Evolutionary conservation across 2,113 vertebrate genomes (phyloP).

Genomic region (Bubo scandiacus): DNA sequence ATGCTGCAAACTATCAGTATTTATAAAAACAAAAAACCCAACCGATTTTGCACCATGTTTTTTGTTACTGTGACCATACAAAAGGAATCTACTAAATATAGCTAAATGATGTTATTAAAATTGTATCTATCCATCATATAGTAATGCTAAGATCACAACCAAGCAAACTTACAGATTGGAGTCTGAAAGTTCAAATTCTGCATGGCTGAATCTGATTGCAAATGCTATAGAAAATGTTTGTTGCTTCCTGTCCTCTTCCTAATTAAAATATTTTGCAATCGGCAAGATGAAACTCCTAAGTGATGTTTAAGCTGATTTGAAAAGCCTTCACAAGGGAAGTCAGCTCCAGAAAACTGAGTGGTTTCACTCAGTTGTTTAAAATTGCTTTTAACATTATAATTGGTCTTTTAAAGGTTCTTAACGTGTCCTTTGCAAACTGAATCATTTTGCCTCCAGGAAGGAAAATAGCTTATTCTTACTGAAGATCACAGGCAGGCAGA

Average conservation of each 20-base stretch:
- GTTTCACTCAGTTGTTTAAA: constrained; percentile 2
- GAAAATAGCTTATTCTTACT: neutral
- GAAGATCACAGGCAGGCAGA: neutral
- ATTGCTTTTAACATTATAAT: neutral
- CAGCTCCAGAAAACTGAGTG: constrained; percentile 4
- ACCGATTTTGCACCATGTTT: constrained; percentile 78
- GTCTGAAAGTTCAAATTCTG: constrained; percentile 60
- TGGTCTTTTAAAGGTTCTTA: constrained; percentile 26
- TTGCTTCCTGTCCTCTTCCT: constrained; percentile 67
- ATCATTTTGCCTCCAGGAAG: constrained; percentile 16
- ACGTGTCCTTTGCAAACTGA: neutral
- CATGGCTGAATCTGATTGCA: constrained; percentile 65
- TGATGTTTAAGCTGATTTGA: constrained; percentile 14
- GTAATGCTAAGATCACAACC: constrained; percentile 45
- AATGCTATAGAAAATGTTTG: constrained; percentile 49
- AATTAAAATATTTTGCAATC: constrained; percentile 51
- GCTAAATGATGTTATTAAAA: constrained; percentile 54
- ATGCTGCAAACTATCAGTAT: constrained; percentile 79
- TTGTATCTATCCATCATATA: constrained; percentile 54
- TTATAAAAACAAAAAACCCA: constrained; percentile 65
- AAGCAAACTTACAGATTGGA: constrained; percentile 39
- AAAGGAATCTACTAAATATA: constrained; percentile 61
- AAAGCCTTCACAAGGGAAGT: constrained; percentile 50
- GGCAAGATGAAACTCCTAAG: constrained; percentile 23
- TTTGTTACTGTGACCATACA: constrained; percentile 75